Evolutionary conservation across 1,140 invertebrate species (phyloP), one percentile per base, ranked within the genome.

Genomic region (Drosophila nikananu): DNA sequence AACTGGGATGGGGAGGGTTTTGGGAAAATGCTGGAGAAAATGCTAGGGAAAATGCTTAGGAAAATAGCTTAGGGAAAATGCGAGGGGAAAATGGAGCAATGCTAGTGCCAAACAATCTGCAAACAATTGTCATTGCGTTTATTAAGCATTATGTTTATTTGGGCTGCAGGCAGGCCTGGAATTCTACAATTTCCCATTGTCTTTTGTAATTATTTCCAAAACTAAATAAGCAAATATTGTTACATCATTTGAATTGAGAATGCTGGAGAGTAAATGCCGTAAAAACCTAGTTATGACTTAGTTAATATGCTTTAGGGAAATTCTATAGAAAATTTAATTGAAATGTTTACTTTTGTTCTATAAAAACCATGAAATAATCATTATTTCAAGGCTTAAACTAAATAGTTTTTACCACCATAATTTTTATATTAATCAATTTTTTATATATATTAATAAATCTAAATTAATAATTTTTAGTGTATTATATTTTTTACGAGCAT

Each of bases 121-220:
- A 79, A 46, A 51, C 49, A 68, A 62, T 83, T 83, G 59, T 66
- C 77, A 65, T 76, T 62, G 57, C 75, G 49, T 68, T 68, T 77
- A 77, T 51, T 77, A 67, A 19, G 48, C 61, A 59, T 60, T 57
- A 39, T 49, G 52, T 58, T 65, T 64, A 65, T 57, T 21, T 75
- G 42, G 21, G 3, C n/a, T 35, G 17, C 27, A 25, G 52, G 23
- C 62, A 42, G n/a, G 7, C 19, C 8, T 37, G 35, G 44, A 46
- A 51, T 52, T 37, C 10, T 23, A 13, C 27, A 32, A 44, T 60
- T 46, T 55, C 4, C 39, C 19, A 25, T 44, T 66, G 61, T 41
- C 39, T 17, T 37, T 8, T 10, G 62, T 4, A 57, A 48, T 71
- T 6, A 46, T 30, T 46, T 30, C 12, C 42, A 5, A 57, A 39